These are phyloP conservation scores for Enteromius paludinosus DNA, from an alignment of 2,797 vertebrate species.

Conservation along the genomic window DNA sequence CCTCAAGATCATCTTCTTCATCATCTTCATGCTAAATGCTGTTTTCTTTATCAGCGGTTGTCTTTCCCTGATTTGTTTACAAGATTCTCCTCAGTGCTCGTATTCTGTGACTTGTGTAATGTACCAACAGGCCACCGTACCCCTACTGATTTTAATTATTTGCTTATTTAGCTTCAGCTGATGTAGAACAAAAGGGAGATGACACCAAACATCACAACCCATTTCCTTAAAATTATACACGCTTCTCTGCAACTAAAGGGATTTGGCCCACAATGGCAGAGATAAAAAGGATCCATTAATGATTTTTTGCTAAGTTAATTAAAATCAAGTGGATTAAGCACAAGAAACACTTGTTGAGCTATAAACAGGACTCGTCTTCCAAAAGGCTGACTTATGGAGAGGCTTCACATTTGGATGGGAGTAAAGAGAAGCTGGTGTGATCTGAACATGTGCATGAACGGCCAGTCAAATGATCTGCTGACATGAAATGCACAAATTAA, in stretches of 20 bases:
- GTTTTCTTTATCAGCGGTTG: not conserved
- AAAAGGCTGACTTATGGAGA: constrained; percentile 67
- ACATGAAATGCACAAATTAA: not conserved
- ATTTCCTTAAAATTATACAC: constrained; percentile 75
- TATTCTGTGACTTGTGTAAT: constrained; percentile 30
- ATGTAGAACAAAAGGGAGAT: constrained; percentile 71
- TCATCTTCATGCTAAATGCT: constrained; percentile 15
- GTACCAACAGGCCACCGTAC: constrained; percentile 53
- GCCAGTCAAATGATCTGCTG: constrained; percentile 27
- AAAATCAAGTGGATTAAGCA: constrained; percentile 81
- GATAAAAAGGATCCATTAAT: constrained; percentile 81
- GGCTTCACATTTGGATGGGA: constrained; percentile 63
- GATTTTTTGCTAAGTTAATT: constrained; percentile 79
- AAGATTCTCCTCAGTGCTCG: constrained; percentile 14
- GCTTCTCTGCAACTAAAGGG: constrained; percentile 77
- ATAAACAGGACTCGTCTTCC: constrained; percentile 71
- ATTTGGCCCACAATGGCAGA: constrained; percentile 78
- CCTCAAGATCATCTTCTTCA: constrained; percentile 12
- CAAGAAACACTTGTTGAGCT: constrained; percentile 69
- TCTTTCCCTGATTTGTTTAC: constrained; percentile 31
- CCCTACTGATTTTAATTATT: constrained; percentile 61
- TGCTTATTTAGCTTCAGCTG: constrained; percentile 67
- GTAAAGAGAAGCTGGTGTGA: not conserved
- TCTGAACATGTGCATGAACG: not conserved
- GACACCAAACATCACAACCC: constrained; percentile 70